Percentiles rank a stretch among this genome's conserved stretches.
Conservation (phyloP, 2,797 vertebrate genomes). For the Anguilla obscura region DNA sequence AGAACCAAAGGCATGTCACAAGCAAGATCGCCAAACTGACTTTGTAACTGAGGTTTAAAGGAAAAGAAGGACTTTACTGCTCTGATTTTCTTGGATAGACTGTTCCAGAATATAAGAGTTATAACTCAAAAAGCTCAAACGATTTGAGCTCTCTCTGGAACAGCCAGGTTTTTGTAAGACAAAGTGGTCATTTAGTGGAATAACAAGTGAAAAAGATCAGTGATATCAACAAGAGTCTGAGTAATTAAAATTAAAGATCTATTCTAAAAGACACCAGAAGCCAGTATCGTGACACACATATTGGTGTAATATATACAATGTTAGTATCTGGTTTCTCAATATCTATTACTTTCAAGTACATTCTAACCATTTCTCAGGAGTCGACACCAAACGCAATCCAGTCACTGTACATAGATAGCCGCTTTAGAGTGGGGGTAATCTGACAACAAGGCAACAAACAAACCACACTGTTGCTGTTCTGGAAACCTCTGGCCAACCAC, state of each 20-base stretch:
- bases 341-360: background rate
- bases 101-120: background rate
- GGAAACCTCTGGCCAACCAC: background rate
- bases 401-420: background rate
- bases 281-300: background rate
- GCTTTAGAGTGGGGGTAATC: background rate
- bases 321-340: background rate
- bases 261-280: background rate
- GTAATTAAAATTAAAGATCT: background rate
- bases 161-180: background rate
- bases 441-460: background rate
- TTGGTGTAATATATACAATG: background rate
- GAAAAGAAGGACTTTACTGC: background rate
- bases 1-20: background rate
- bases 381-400: background rate
- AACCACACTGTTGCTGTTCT: constrained; percentile 21
- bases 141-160: background rate
- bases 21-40: background rate
- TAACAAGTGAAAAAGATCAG: background rate
- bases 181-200: background rate
- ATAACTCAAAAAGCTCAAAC: background rate
- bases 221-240: background rate
- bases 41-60: background rate
- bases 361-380: background rate
- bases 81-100: background rate